Evolutionary conservation across 2,888 invertebrate genomes (phyloP).

Genomic region (Dicyrtomina minuta): DNA sequence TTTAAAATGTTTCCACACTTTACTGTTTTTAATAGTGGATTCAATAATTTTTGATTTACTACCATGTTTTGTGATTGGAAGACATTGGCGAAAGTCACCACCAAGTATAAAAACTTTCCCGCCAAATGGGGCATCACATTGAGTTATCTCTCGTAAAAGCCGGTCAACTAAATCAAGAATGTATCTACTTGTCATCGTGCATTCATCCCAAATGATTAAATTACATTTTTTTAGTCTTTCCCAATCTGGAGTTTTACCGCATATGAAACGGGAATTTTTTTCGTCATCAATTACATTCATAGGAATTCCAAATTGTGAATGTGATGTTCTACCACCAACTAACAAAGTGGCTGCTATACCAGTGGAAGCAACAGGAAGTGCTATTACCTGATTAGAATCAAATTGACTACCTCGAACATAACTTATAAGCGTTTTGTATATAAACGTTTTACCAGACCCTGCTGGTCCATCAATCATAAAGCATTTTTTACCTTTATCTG

Average conservation of each 20-base stretch:
- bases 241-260: no score
- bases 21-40: slow-evolving; percentile 27
- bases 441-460: slow-evolving; percentile 57
- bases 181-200: slow-evolving; percentile 24
- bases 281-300: slow-evolving; percentile 17
- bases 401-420: slow-evolving; percentile 34
- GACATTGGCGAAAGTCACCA: slow-evolving; percentile 47
- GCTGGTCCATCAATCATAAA: slow-evolving; percentile 57
- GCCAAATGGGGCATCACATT: slow-evolving; percentile 36
- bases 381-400: slow-evolving; percentile 25
- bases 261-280: no score
- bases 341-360: slow-evolving; percentile 56
- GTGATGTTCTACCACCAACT: slow-evolving; percentile 56
- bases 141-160: no score
- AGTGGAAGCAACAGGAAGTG: slow-evolving; percentile 54
- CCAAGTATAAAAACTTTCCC: slow-evolving; percentile 43
- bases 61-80: slow-evolving; percentile 39
- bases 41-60: slow-evolving; percentile 25
- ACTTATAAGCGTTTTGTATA: slow-evolving; percentile 33
- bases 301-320: slow-evolving; percentile 55
- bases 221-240: slow-evolving; percentile 9
- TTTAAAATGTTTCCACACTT: slow-evolving; percentile 35
- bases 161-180: slow-evolving; percentile 33
- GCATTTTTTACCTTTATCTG: neutral
- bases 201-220: slow-evolving; percentile 34